Conservation (phyloP, 2,113 vertebrate genomes). For the Octodon degus region DNA sequence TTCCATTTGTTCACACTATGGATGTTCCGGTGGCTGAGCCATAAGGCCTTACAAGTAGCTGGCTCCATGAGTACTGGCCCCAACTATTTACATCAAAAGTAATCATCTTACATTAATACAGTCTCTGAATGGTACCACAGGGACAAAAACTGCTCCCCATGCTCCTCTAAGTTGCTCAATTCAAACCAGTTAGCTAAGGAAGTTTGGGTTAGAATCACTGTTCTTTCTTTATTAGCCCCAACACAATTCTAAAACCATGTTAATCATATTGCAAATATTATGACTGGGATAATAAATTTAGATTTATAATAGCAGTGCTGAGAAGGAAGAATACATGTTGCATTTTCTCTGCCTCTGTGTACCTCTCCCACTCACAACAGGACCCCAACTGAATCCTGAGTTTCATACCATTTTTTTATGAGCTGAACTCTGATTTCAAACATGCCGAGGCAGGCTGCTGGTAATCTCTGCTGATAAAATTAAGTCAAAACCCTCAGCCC, state of each 20-base stretch:
- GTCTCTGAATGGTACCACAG: neutral
- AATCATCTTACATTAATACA: slow-evolving; percentile 41
- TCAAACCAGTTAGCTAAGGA: slow-evolving; percentile 38
- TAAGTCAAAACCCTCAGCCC: neutral
- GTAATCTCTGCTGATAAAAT: neutral
- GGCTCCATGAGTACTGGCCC: neutral
- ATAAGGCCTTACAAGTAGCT: neutral
- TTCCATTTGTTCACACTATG: neutral
- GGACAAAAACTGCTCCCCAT: slow-evolving; percentile 34
- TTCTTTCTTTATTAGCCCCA: slow-evolving; percentile 31
- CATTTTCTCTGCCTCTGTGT: neutral
- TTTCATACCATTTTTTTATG: neutral
- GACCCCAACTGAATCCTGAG: neutral
- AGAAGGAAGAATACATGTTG: neutral
- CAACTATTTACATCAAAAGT: slow-evolving; percentile 54
- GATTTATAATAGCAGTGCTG: neutral
- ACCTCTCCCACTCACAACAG: neutral
- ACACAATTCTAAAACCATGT: slow-evolving; percentile 50
- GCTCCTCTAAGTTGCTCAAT: slow-evolving; percentile 46
- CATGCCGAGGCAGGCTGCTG: neutral
- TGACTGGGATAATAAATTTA: neutral
- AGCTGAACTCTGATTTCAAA: neutral
- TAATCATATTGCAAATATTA: slow-evolving; percentile 41
- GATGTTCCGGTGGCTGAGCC: neutral
- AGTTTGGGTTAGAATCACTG: slow-evolving; percentile 40